phyloP scores from a whole-genome alignment of 53 echinoderm and acorn worm genomes.

The Holothuria scabra region DNA sequence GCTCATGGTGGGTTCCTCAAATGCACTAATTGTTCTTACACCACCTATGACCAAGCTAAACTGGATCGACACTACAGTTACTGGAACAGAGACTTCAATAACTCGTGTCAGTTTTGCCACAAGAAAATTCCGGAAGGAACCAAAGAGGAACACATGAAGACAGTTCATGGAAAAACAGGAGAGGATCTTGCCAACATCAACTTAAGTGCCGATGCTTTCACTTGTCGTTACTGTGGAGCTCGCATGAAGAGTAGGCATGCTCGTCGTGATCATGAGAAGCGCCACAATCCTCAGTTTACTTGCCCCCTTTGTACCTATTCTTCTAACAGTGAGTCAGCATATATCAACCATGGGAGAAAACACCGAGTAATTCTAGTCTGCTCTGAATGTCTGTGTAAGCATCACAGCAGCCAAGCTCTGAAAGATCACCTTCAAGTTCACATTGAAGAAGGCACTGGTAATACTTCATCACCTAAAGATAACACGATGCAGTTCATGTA shows the following conservation, averaged over 20 bases:
- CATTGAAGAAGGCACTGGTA: background rate
- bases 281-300: conserved; percentile 28
- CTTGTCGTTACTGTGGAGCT: conserved; percentile 30
- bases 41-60: conserved; percentile 27
- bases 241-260: conserved; percentile 36
- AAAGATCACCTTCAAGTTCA: conserved; percentile 28
- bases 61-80: conserved; percentile 31
- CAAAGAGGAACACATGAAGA: conserved; percentile 37
- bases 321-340: conserved; percentile 7
- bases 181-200: conserved; percentile 36
- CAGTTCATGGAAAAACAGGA: conserved; percentile 29
- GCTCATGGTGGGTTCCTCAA: conserved; percentile 17
- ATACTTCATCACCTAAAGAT: background rate
- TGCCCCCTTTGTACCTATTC: conserved; percentile 20
- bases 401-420: conserved; percentile 33
- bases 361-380: conserved; percentile 22
- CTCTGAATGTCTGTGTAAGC: conserved; percentile 30
- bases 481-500: conserved; percentile 1
- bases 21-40: conserved; percentile 27
- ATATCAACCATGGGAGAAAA: conserved; percentile 26
- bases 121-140: conserved; percentile 23
- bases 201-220: conserved; percentile 43
- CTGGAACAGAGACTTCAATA: conserved; percentile 42
- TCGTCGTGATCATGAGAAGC: conserved; percentile 40
- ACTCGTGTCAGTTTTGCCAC: conserved; percentile 43